Base-by-base conservation (phyloP, 2,797 vertebrate species). In the Spheniscus humboldti region DNA sequence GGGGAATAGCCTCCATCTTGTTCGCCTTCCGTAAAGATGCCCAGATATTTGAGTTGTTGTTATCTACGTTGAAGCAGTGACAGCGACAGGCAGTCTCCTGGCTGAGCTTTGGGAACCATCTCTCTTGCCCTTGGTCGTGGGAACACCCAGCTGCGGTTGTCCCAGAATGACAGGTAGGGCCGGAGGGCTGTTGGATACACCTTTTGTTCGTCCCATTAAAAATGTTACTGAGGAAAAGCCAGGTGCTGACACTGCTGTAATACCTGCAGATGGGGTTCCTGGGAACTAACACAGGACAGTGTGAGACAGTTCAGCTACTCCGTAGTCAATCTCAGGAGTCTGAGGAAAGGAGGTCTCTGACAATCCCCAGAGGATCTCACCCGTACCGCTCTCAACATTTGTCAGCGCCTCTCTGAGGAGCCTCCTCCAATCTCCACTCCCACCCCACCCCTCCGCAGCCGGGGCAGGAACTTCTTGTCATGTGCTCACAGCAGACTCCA, bases 21-120 rank as follows among this genome's bases (percentile, higher is more conserved):
- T 92, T 97, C 17, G 37, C 91, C 66, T 97, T 97, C 97, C 39
- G 11, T 0, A 83, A 96, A 53, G 93, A 87, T 18, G 35, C 53
- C 83, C 50, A 50, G 1, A 60, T 52, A 18, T 82, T 53, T 10
- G 72, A 90, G 20, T 47, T 39, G 52, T 60, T 41, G 5, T 73
- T 93, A 45, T 80, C 75, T 28, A 7, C 2, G 1, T 17, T 85
- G 2, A 88, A 94, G 41, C 84, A 90, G 7, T 92, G 79, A 27
- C 28, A 59, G 73, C 30, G 53, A 22, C 0, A 7, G 22, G 78
- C 45, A 23, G 13, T 31, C 13, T 72, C 87, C 41, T 62, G 79
- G 69, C 14, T 69, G 67, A 92, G 62, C 13, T 94, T 85, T 73
- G 85, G 87, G 62, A 83, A 84, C 27, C 4, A 16, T 30, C 67